Evolutionary conservation across 1,140 invertebrate genomes (phyloP), one percentile per base, ranked within the genome.

Genomic region (Latrodectus geometricus): DNA sequence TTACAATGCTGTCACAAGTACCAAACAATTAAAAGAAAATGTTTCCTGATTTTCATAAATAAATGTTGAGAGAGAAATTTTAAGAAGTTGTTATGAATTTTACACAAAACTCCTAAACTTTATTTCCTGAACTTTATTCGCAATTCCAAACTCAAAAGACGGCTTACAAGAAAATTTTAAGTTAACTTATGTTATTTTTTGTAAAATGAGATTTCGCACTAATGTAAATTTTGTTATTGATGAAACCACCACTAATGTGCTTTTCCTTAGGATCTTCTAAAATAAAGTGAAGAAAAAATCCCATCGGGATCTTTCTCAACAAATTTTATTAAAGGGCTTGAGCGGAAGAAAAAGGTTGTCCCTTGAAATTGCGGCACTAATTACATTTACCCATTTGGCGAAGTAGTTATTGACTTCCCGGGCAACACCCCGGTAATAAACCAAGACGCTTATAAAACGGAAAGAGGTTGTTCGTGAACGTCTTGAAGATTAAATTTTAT

Each of bases 401-500:
- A 23, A 68, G 68, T 54, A 70, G 66, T 81, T 81, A 81, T 81
- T 81, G 79, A 81, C 68, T 81, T 21, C 66, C 50, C 23, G 54
- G 54, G 17, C 11, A 61, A 61, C 54, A 61, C 54, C 54, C 54
- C 54, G 17, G 54, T 61, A 61, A 61, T 61, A 61, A 61, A 61
- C 68, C 21, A 72, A 70, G 23, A 78, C 14, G 50, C 35, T 66
- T n/a, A 20, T 17, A 68, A 35, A 81, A 81, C 54, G 70, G 70
- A 70, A 20, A 20, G 50, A 65, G 50, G 23, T 68, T 74, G 80
- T 83, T 66, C 70, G 9, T 52, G 20, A 52, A 48, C 69, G 35
- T 56, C 70, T 74, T 74, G 54, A 21, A 83, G 80, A 83, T 83
- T 83, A 83, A 83, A 83, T 74, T 83, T 83, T 83, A 83, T 74